phyloP scores from a whole-genome alignment of 2,888 invertebrate genomes.

The Stenodema calcarata region DNA sequence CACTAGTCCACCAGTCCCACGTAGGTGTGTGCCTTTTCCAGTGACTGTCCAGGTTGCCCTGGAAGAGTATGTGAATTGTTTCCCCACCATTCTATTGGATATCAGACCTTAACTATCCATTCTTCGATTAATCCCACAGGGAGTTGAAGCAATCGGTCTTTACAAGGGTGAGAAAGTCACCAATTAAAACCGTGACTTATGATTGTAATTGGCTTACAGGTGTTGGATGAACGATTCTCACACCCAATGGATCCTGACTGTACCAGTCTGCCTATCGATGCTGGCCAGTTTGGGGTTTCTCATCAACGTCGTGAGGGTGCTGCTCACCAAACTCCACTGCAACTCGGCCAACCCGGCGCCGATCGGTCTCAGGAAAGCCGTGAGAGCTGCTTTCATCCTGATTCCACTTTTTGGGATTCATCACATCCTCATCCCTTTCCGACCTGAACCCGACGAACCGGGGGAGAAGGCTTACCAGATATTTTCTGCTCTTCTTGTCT shows the following conservation, averaged over 20 bases:
- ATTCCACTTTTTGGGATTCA: slow-evolving; percentile 91
- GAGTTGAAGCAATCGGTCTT: no score
- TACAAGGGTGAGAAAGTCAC: no score
- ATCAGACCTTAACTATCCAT: no score
- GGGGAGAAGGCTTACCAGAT: slow-evolving; percentile 83
- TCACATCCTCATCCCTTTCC: slow-evolving; percentile 86
- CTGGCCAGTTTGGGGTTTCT: slow-evolving; percentile 83
- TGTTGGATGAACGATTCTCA: slow-evolving; percentile 78
- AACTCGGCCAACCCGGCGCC: slow-evolving; percentile 69
- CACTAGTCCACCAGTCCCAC: no score
- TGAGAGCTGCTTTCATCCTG: slow-evolving; percentile 83
- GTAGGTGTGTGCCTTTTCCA: no score
- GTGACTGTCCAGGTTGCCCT: no score
- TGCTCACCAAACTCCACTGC: slow-evolving; percentile 79
- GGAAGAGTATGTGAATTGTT: no score
- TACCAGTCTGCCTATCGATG: slow-evolving; percentile 80
- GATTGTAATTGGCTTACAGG: slow-evolving; percentile 61
- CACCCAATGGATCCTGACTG: slow-evolving; percentile 76
- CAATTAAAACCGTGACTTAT: no score
- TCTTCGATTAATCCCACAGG: not conserved
- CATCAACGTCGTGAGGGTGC: slow-evolving; percentile 87
- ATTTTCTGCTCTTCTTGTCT: slow-evolving; percentile 83
- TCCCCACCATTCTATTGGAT: no score
- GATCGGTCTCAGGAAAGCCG: slow-evolving; percentile 67
- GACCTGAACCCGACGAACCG: slow-evolving; percentile 70